Conservation (phyloP, 2,888 invertebrate species). For the Coleophora deauratella region DNA sequence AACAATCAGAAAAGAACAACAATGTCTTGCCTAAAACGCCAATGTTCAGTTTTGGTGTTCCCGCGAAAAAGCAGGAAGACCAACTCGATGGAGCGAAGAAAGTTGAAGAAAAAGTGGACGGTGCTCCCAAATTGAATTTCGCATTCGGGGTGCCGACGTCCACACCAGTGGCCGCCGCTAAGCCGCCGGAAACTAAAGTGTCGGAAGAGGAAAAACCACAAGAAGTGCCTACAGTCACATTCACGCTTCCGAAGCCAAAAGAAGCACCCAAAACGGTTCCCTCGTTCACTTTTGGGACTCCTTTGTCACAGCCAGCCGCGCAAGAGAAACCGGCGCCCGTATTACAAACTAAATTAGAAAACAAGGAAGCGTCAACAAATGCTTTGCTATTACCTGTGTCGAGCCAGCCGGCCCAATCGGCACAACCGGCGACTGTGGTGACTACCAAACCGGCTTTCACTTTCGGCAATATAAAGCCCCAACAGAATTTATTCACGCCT, state of each 20-base stretch:
- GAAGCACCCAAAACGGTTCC: constrained; percentile 5
- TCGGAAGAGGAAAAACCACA: constrained; percentile 30
- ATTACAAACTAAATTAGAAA: background rate
- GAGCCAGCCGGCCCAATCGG: too few species aligned
- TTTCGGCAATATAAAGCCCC: too few species aligned
- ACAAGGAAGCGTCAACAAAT: background rate
- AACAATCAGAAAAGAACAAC: constrained; percentile 49
- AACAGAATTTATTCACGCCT: too few species aligned
- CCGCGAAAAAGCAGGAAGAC: constrained; percentile 6
- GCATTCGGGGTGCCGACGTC: constrained; percentile 42
- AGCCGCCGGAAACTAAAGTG: constrained; percentile 1
- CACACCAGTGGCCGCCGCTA: constrained; percentile 12
- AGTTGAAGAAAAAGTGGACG: constrained; percentile 15
- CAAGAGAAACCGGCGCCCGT: background rate
- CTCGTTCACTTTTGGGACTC: background rate
- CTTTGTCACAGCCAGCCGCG: background rate
- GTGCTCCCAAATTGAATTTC: constrained; percentile 31
- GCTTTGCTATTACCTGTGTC: too few species aligned
- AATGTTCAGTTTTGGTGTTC: constrained; percentile 11
- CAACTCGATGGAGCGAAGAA: constrained; percentile 15
- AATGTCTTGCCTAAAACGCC: constrained; percentile 39
- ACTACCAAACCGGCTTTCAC: too few species aligned
- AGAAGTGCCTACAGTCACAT: constrained; percentile 36
- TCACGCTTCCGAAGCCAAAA: constrained; percentile 11
- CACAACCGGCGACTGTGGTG: too few species aligned